Conservation (phyloP, 2,888 invertebrate genomes). For the Sturmia bella region DNA sequence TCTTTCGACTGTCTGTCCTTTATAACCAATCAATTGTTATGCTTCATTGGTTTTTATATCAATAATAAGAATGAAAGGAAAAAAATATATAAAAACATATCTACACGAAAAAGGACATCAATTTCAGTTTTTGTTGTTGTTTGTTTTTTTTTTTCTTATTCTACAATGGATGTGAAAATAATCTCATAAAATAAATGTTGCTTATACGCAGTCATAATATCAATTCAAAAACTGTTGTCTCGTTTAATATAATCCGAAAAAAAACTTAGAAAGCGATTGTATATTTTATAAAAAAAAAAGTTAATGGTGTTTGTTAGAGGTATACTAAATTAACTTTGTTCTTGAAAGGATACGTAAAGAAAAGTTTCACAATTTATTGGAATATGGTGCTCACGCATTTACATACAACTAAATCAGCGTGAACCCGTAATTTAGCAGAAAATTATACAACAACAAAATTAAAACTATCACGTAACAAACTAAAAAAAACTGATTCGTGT, state of each 20-base stretch:
- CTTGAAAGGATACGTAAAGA: background rate
- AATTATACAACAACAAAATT: too few relatives aligned
- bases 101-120: conserved; percentile 37
- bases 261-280: background rate
- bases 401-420: too few relatives aligned
- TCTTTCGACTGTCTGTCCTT: conserved; percentile 6
- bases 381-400: too few relatives aligned
- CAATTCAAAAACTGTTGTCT: conserved; percentile 28
- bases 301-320: background rate
- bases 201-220: conserved; percentile 48
- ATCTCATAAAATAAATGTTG: conserved; percentile 59
- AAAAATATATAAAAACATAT: conserved; percentile 37
- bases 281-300: background rate
- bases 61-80: conserved; percentile 35
- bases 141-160: background rate
- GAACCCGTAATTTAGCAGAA: too few relatives aligned
- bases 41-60: conserved; percentile 69
- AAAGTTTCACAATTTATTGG: too few relatives aligned
- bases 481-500: too few relatives aligned
- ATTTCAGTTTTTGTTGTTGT: conserved; percentile 28
- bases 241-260: background rate
- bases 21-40: conserved; percentile 71
- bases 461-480: too few relatives aligned
- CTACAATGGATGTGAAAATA: conserved; percentile 12
- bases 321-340: conserved; percentile 17